These are phyloP conservation scores for Sphaeramia orbicularis DNA, from an alignment of 2,797 vertebrate genomes.

Conservation along the genomic window DNA sequence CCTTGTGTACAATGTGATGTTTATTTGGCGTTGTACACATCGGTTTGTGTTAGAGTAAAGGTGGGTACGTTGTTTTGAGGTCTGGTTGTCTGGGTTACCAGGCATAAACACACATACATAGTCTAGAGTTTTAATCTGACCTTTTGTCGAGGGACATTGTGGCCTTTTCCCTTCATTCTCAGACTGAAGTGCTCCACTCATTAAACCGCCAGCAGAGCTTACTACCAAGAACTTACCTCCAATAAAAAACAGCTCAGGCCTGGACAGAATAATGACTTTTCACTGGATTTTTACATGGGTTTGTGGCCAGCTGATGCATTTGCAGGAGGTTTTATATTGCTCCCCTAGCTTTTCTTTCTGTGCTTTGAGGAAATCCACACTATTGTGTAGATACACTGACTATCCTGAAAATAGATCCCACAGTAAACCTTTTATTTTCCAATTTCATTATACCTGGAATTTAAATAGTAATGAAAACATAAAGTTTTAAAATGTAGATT, in stretches of 20 bases:
- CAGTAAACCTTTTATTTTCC: too few species aligned
- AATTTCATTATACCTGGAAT: too few species aligned
- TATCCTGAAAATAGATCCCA: too few species aligned
- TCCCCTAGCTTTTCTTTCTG: neutral
- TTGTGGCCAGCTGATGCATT: conserved; percentile 51
- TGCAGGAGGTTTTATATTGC: conserved; percentile 21
- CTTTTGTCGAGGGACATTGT: conserved; percentile 58
- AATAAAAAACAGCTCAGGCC: conserved; percentile 63
- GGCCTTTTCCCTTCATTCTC: conserved; percentile 64
- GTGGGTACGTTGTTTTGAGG: neutral
- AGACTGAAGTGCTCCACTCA: conserved; percentile 38
- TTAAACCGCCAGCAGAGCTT: conserved; percentile 57
- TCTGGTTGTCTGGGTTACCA: conserved; percentile 5
- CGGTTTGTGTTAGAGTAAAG: conserved; percentile 7
- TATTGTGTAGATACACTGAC: too few species aligned
- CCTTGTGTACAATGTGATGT: neutral
- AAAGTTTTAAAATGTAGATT: too few species aligned
- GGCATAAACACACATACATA: conserved; percentile 5
- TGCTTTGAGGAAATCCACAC: neutral
- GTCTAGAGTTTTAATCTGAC: conserved; percentile 56
- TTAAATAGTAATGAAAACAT: too few species aligned
- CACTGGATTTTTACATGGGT: conserved; percentile 33
- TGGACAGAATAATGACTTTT: conserved; percentile 51
- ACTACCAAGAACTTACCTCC: conserved; percentile 38
- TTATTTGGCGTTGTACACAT: neutral